A percentile compares a stretch with the other conserved stretches of the same genome.
Evolutionary conservation across 1,140 invertebrate genomes (phyloP).

Genomic region (Mya arenaria): DNA sequence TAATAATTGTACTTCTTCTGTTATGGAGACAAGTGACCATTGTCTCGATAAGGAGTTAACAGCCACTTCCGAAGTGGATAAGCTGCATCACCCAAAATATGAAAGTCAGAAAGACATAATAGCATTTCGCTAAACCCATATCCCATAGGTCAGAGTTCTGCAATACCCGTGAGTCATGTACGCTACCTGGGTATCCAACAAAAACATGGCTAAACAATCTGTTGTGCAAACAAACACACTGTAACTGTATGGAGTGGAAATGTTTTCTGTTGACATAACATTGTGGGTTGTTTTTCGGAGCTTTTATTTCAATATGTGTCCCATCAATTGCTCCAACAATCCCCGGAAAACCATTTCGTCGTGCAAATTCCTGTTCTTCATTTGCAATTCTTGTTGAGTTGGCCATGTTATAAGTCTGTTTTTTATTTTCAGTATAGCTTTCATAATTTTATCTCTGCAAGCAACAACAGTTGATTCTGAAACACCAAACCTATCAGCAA

Average conservation of each 20-base stretch:
- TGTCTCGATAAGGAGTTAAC: constrained; percentile 72
- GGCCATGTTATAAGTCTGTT: constrained; percentile 21
- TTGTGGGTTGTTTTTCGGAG: constrained; percentile 67
- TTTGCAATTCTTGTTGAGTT: neutral
- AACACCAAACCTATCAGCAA: constrained; percentile 34
- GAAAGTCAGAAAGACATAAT: neutral
- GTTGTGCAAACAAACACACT: constrained; percentile 63
- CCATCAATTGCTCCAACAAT: constrained; percentile 61
- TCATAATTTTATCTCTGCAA: neutral
- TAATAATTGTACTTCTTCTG: constrained; percentile 38
- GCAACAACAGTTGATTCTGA: constrained; percentile 18
- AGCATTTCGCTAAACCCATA: constrained; percentile 55
- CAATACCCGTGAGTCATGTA: constrained; percentile 70
- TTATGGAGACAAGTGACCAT: constrained; percentile 57
- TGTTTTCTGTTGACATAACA: constrained; percentile 74
- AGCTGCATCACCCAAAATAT: constrained; percentile 69
- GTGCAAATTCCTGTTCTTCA: neutral
- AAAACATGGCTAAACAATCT: constrained; percentile 63
- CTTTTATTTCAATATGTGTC: constrained; percentile 56
- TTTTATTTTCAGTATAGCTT: constrained; percentile 10
- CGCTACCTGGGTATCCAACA: constrained; percentile 68
- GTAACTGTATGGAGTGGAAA: constrained; percentile 71
- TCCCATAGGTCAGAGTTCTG: constrained; percentile 51
- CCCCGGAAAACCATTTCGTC: constrained; percentile 41
- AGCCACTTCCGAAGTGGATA: constrained; percentile 73